Evolutionary conservation across 64 coral and sea anemone genomes (phyloP).

Genomic region (Astreopora myriophthalma): DNA sequence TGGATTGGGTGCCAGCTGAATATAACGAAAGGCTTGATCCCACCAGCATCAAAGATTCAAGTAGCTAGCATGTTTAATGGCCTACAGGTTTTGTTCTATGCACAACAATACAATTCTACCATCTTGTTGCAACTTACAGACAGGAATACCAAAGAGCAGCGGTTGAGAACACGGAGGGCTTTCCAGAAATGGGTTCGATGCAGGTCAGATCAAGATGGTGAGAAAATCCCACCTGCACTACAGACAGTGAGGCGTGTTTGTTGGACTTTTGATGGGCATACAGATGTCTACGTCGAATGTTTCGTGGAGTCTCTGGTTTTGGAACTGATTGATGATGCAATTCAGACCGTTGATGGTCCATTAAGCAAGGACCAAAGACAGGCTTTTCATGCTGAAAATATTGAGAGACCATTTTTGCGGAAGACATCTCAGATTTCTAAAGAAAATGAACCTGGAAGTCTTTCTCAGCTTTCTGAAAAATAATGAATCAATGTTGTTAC

Average conservation of each 20-base stretch:
- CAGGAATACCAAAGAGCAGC: constrained; percentile 15
- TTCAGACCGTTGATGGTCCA: constrained; percentile 71
- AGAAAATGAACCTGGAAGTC: neutral
- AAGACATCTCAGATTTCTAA: neutral
- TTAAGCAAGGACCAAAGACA: constrained; percentile 11
- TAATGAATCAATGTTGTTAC: neutral
- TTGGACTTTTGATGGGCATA: constrained; percentile 55
- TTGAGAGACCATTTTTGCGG: constrained; percentile 50
- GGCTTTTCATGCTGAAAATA: constrained; percentile 55
- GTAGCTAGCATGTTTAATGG: constrained; percentile 49
- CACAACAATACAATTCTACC: constrained; percentile 41
- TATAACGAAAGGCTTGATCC: constrained; percentile 45
- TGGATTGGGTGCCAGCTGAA: constrained; percentile 80
- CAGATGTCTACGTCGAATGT: constrained; percentile 63
- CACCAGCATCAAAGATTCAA: constrained; percentile 51
- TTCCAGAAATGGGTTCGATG: constrained; percentile 24
- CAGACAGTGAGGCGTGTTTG: constrained; percentile 29
- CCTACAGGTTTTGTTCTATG: constrained; percentile 67
- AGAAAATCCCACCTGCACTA: neutral
- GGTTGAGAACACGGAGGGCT: constrained; percentile 26
- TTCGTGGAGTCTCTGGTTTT: constrained; percentile 67
- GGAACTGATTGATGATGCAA: constrained; percentile 66
- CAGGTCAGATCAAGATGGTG: neutral
- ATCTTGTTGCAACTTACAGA: constrained; percentile 81
- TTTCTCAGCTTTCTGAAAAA: neutral